Conservation (phyloP, 2,797 vertebrate species). For the Myotis myotis region DNA sequence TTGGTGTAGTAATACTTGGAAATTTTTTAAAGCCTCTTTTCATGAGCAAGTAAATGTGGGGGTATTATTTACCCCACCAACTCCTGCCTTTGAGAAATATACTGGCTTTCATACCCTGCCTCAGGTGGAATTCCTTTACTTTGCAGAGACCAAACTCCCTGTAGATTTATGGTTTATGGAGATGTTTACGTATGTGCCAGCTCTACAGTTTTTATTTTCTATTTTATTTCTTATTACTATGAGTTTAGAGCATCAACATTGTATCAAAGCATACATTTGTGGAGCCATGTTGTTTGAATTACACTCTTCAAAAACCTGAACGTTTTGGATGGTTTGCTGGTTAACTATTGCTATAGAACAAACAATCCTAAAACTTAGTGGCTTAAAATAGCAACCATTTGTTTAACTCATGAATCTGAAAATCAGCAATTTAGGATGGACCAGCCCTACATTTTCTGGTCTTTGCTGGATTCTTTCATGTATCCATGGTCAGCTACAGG, state of each 20-base stretch:
- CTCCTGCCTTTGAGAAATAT: neutral
- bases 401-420: neutral
- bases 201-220: neutral
- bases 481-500: neutral
- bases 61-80: neutral
- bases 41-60: neutral
- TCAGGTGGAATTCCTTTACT: neutral
- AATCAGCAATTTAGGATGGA: neutral
- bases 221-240: neutral
- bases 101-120: neutral
- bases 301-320: conserved; percentile 21
- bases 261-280: neutral
- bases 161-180: neutral
- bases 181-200: neutral
- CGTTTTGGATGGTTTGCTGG: neutral
- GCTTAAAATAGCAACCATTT: neutral
- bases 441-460: neutral
- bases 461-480: neutral
- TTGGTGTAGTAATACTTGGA: neutral
- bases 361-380: neutral
- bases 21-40: neutral
- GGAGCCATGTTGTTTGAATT: neutral
- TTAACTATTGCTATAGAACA: neutral
- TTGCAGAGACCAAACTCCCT: neutral
- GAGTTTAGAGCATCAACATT: neutral